Evolutionary conservation across 2,797 vertebrate species (phyloP).

Genomic region (Sus cebifrons): DNA sequence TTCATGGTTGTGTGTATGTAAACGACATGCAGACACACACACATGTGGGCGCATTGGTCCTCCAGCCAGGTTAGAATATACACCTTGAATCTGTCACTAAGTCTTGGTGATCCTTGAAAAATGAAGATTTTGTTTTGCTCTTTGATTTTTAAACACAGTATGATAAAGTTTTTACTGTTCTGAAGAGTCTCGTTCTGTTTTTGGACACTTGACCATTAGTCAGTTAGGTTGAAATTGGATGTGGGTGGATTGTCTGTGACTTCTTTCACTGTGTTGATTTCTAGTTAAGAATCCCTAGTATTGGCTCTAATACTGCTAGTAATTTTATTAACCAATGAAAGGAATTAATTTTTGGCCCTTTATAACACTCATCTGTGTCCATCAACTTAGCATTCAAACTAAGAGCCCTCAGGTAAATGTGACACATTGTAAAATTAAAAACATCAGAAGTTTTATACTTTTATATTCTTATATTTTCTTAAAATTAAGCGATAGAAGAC

Average conservation of each 20-base stretch:
- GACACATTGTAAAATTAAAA: background rate
- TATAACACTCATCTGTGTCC: background rate
- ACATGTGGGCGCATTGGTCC: background rate
- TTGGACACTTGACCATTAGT: background rate
- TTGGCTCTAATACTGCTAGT: background rate
- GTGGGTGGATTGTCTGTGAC: background rate
- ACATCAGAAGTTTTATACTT: background rate
- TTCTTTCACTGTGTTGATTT: background rate
- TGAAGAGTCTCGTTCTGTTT: background rate
- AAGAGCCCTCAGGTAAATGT: background rate
- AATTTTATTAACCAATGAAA: slow-evolving; percentile 31
- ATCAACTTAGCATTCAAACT: slow-evolving; percentile 20
- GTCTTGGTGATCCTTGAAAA: background rate
- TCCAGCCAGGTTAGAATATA: background rate
- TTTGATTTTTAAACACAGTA: background rate
- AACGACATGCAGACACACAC: background rate
- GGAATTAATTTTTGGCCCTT: background rate
- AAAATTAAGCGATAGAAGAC: too few relatives aligned
- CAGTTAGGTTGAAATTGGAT: background rate
- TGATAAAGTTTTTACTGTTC: background rate
- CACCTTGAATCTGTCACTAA: background rate
- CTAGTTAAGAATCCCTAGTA: background rate
- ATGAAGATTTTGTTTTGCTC: background rate
- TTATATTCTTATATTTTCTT: too few relatives aligned
- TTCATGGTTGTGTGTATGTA: background rate